Conservation (phyloP, 2,113 vertebrate species). For the Trinectes maculatus region DNA sequence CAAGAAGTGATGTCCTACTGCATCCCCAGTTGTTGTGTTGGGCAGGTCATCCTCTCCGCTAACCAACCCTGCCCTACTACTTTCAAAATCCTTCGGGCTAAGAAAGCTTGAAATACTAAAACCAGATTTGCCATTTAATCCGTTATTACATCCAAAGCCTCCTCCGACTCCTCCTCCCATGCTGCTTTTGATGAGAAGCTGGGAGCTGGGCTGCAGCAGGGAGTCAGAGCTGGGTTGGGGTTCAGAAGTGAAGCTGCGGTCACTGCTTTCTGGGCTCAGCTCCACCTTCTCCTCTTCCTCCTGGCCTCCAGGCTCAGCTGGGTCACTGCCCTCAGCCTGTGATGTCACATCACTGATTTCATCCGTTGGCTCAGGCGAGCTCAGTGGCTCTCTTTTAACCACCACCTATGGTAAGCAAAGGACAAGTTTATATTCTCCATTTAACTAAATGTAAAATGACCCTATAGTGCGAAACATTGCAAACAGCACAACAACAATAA, state of each 20-base stretch:
- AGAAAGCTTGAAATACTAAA: constrained; percentile 92
- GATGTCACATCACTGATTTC: constrained; percentile 93
- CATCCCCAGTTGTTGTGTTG: constrained; percentile 91
- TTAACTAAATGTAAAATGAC: background rate
- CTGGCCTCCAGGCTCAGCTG: constrained; percentile 64
- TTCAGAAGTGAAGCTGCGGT: constrained; percentile 90
- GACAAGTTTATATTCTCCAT: background rate
- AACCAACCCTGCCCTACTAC: constrained; percentile 66
- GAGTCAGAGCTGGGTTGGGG: constrained; percentile 91
- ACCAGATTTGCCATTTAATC: constrained; percentile 85
- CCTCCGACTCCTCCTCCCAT: constrained; percentile 46
- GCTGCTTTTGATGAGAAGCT: constrained; percentile 88
- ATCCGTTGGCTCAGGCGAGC: constrained; percentile 91
- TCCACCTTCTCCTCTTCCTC: constrained; percentile 94
- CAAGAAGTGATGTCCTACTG: constrained; percentile 83
- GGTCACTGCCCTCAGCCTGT: constrained; percentile 91
- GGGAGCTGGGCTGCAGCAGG: constrained; percentile 89
- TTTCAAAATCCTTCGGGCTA: constrained; percentile 82
- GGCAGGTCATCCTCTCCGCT: constrained; percentile 86
- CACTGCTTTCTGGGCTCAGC: constrained; percentile 94
- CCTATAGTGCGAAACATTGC: no score
- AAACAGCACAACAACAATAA: no score
- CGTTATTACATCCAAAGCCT: constrained; percentile 68
- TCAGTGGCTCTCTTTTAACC: constrained; percentile 93
- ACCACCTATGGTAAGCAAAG: constrained; percentile 82